Evolutionary conservation across 2,113 vertebrate genomes (phyloP).

Genomic region (Ranitomeya variabilis): DNA sequence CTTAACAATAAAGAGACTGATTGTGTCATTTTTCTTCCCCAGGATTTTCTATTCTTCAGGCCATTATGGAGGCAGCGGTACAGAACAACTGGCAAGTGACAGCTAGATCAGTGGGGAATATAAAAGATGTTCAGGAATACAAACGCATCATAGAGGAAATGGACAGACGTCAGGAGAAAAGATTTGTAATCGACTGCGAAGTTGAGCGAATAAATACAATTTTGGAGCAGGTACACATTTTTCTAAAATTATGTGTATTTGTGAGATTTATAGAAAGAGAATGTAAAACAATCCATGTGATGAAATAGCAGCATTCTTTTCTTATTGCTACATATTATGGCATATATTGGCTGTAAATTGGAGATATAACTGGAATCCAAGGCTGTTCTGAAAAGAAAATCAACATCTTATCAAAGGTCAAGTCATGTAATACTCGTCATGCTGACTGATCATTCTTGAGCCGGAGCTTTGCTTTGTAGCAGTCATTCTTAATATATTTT

Average conservation of each 20-base stretch:
- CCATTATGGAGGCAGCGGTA: slow-evolving; percentile 98
- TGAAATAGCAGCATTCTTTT: neutral
- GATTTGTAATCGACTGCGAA: slow-evolving; percentile 96
- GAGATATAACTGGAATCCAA: neutral
- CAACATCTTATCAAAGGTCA: slow-evolving; percentile 11
- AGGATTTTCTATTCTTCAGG: slow-evolving; percentile 98
- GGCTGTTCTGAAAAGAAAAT: neutral
- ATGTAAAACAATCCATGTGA: neutral
- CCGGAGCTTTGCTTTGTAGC: neutral
- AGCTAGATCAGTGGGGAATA: slow-evolving; percentile 92
- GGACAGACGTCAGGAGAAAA: slow-evolving; percentile 97
- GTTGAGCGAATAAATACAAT: slow-evolving; percentile 95
- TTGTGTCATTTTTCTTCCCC: slow-evolving; percentile 60
- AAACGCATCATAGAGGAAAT: slow-evolving; percentile 97
- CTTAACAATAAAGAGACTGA: slow-evolving; percentile 60
- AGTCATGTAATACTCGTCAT: neutral
- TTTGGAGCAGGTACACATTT: slow-evolving; percentile 87
- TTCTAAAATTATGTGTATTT: neutral
- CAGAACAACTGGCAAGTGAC: slow-evolving; percentile 99
- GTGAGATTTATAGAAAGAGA: neutral
- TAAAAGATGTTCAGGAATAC: slow-evolving; percentile 93
- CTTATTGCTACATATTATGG: neutral
- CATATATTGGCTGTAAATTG: neutral
- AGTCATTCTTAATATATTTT: neutral
- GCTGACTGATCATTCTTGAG: neutral